Evolutionary conservation across 2,113 vertebrate genomes (phyloP).

Genomic region (Mesitornis unicolor): DNA sequence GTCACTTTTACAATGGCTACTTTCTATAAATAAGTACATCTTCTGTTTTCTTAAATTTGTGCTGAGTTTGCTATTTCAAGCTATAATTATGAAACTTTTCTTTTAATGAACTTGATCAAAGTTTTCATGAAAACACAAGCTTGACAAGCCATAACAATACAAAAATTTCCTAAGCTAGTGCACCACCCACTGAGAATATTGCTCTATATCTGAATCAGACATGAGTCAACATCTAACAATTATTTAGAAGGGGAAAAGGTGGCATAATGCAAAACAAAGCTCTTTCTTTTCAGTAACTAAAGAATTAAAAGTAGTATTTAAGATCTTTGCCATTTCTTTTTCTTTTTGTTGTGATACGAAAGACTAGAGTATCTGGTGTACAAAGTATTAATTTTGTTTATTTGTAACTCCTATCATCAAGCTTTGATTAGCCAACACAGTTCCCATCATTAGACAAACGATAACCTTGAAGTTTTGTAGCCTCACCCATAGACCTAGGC

Average conservation of each 20-base stretch:
- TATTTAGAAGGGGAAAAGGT: background rate
- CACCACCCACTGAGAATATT: conserved; percentile 29
- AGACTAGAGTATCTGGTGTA: background rate
- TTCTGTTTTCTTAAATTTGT: background rate
- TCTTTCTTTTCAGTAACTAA: background rate
- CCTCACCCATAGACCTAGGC: background rate
- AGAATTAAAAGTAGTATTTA: background rate
- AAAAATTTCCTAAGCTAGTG: conserved; percentile 17
- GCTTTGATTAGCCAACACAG: background rate
- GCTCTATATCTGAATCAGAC: conserved; percentile 35
- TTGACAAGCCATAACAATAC: conserved; percentile 30
- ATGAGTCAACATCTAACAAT: conserved; percentile 15
- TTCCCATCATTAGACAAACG: background rate
- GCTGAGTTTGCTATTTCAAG: background rate
- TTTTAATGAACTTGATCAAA: background rate
- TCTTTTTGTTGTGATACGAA: background rate
- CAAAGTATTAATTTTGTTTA: background rate
- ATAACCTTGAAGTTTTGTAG: conserved; percentile 16
- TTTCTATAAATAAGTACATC: background rate
- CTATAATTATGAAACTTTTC: background rate
- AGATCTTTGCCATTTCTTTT: background rate
- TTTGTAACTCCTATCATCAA: background rate
- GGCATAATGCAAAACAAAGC: background rate
- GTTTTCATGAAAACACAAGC: conserved; percentile 32
- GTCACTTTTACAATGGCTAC: background rate